phyloP scores from a whole-genome alignment of 2,797 vertebrate genomes.

The Furcifer pardalis region DNA sequence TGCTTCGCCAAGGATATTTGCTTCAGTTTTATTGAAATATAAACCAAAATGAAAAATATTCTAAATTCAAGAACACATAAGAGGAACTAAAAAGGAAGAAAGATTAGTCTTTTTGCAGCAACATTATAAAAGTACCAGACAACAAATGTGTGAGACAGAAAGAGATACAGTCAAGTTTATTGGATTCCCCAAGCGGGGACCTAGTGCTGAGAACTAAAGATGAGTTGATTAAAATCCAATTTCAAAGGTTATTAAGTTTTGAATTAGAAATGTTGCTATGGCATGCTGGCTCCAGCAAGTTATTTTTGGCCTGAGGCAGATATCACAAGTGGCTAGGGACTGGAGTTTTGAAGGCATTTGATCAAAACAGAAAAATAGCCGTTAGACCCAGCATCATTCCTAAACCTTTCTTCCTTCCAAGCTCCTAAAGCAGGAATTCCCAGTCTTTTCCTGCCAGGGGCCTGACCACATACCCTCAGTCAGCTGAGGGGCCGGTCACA shows the following conservation, averaged over 20 bases:
- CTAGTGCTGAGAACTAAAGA: conserved; percentile 62
- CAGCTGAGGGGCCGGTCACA: too few relatives aligned
- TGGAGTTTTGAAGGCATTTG: conserved; percentile 33
- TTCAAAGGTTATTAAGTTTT: conserved; percentile 75
- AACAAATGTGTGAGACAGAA: background rate
- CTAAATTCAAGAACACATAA: background rate
- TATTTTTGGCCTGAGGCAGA: conserved; percentile 65
- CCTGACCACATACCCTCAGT: too few relatives aligned
- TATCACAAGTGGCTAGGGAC: background rate
- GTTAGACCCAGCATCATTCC: background rate
- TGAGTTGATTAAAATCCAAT: conserved; percentile 73
- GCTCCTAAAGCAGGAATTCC: conserved; percentile 39
- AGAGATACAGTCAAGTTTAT: conserved; percentile 61
- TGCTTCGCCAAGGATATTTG: background rate
- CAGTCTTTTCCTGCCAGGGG: too few relatives aligned
- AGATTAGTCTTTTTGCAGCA: conserved; percentile 25
- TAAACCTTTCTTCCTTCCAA: background rate
- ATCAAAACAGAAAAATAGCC: conserved; percentile 22
- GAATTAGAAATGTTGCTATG: conserved; percentile 68
- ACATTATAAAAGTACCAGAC: background rate
- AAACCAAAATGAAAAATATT: background rate
- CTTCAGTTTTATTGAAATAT: background rate
- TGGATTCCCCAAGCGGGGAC: conserved; percentile 57
- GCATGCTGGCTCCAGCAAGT: conserved; percentile 48
- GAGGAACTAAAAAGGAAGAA: background rate